These are phyloP conservation scores for Nephrotoma appendiculata DNA, from an alignment of 2,888 invertebrate genomes.

Conservation along the genomic window DNA sequence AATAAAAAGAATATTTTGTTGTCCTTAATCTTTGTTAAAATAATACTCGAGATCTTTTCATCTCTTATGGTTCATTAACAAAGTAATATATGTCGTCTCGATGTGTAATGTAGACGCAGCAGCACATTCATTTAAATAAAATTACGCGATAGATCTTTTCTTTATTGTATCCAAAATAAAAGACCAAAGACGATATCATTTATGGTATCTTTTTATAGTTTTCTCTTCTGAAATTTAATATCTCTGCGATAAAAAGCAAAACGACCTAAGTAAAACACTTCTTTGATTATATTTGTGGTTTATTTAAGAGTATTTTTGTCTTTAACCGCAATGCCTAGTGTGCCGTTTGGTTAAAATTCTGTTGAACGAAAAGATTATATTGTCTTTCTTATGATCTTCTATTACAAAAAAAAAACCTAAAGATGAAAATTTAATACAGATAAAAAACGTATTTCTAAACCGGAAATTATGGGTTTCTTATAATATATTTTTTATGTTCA, in stretches of 20 bases:
- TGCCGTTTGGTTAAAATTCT: background rate
- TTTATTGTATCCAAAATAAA: background rate
- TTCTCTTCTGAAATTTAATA: background rate
- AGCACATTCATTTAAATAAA: background rate
- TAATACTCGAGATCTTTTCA: background rate
- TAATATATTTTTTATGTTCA: background rate
- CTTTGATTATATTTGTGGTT: background rate
- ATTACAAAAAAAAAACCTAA: background rate
- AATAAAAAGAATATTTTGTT: background rate
- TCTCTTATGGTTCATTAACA: background rate
- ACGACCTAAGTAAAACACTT: background rate
- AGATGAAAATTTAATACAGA: background rate
- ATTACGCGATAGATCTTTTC: background rate
- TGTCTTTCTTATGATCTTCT: background rate
- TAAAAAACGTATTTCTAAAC: background rate
- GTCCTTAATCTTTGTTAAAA: background rate
- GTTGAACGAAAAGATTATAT: background rate
- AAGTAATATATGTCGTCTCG: too few species aligned
- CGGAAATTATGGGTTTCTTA: background rate
- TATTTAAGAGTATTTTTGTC: background rate
- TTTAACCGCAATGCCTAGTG: background rate
- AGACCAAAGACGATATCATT: background rate
- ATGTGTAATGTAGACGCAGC: background rate
- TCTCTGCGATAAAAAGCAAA: background rate
- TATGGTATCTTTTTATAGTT: background rate